A percentile compares a stretch with the other conserved stretches of the same genome.
Evolutionary conservation across 2,797 vertebrate genomes (phyloP).

Genomic region (Miichthys miiuy): DNA sequence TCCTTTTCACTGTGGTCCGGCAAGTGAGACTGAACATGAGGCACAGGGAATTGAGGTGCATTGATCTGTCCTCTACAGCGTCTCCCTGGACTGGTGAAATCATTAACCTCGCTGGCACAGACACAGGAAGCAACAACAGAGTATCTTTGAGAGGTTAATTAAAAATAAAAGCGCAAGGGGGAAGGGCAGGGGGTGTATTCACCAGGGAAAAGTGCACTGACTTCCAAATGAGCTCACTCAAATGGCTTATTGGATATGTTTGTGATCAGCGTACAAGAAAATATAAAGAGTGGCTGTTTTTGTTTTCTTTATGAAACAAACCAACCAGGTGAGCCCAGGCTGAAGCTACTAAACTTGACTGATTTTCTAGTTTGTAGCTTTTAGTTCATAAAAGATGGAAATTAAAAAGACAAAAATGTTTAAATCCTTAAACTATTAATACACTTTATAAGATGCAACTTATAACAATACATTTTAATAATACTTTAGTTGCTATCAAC

Average conservation of each 20-base stretch:
- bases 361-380: slow-evolving; percentile 2
- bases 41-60: slow-evolving; percentile 85
- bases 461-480: background rate
- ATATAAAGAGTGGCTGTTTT: slow-evolving; percentile 14
- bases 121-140: slow-evolving; percentile 85
- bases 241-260: slow-evolving; percentile 44
- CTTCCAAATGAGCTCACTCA: slow-evolving; percentile 84
- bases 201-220: slow-evolving; percentile 80
- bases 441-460: background rate
- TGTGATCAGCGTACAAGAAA: slow-evolving; percentile 43
- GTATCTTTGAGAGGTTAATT: slow-evolving; percentile 90
- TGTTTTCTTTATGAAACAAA: slow-evolving; percentile 24
- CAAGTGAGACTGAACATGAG: slow-evolving; percentile 82
- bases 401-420: background rate
- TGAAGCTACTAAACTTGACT: slow-evolving; percentile 3
- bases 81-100: slow-evolving; percentile 85
- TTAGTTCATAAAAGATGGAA: background rate
- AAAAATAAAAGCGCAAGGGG: slow-evolving; percentile 85
- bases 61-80: slow-evolving; percentile 85
- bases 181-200: slow-evolving; percentile 72
- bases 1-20: slow-evolving; percentile 81
- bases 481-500: background rate
- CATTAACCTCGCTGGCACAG: slow-evolving; percentile 88
- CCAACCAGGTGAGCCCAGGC: slow-evolving; percentile 14
- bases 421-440: background rate